These are phyloP conservation scores for Atta colombica DNA, from an alignment of 1,140 invertebrate genomes.

Conservation along the genomic window DNA sequence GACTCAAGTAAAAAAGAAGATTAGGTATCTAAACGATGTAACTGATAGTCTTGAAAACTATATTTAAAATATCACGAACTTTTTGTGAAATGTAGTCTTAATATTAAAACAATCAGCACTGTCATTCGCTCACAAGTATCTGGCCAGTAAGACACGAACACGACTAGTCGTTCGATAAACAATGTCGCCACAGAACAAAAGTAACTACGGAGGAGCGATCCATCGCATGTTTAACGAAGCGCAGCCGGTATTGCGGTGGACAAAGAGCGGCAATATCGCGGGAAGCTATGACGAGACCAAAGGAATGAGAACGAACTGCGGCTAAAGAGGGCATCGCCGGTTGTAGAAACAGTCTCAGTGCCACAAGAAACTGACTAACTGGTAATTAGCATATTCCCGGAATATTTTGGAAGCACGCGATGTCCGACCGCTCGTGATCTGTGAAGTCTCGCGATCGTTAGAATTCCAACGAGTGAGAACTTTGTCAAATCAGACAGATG, in stretches of 20 bases:
- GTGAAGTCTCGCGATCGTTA: constrained; percentile 56
- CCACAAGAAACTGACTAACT: constrained; percentile 77
- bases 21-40: background rate
- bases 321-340: constrained; percentile 55
- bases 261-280: constrained; percentile 60
- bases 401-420: constrained; percentile 80
- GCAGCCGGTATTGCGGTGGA: constrained; percentile 44
- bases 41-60: background rate
- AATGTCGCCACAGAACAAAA: constrained; percentile 60
- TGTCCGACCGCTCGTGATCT: constrained; percentile 69
- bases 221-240: constrained; percentile 67
- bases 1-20: background rate
- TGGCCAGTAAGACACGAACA: constrained; percentile 36
- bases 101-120: constrained; percentile 37
- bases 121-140: constrained; percentile 3
- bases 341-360: constrained; percentile 75
- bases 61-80: background rate
- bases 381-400: constrained; percentile 80
- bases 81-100: background rate
- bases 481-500: constrained; percentile 43
- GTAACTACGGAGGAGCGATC: constrained; percentile 52
- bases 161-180: constrained; percentile 41
- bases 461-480: constrained; percentile 68
- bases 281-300: constrained; percentile 61
- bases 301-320: constrained; percentile 44